These are phyloP conservation scores for Leptobrachium ailaonicum DNA, from an alignment of 2,113 vertebrate genomes.

Conservation along the genomic window DNA sequence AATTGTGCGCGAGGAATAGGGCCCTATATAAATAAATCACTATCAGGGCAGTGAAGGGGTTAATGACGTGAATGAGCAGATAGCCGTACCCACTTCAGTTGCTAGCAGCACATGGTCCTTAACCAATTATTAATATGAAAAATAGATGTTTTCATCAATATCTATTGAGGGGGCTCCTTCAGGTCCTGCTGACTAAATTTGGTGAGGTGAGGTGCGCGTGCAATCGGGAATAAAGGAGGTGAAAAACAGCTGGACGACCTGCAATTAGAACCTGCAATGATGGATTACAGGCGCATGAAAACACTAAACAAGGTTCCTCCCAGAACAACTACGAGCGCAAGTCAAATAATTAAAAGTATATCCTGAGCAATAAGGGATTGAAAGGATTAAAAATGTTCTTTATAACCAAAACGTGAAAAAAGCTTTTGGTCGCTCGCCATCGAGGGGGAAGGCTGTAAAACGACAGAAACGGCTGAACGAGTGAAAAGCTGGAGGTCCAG, in stretches of 20 bases:
- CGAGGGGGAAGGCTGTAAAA: background rate
- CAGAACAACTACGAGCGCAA: constrained; percentile 23
- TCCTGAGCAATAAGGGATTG: constrained; percentile 25
- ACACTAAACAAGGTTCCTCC: constrained; percentile 20
- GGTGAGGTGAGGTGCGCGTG: background rate
- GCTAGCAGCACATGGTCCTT: too few species aligned
- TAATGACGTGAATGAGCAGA: too few species aligned
- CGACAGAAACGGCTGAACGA: too few species aligned
- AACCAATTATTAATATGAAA: too few species aligned
- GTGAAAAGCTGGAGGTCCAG: too few species aligned
- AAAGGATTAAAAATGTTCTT: constrained; percentile 26
- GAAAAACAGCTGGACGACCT: constrained; percentile 28
- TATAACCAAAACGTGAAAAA: constrained; percentile 26
- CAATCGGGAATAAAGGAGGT: constrained; percentile 8
- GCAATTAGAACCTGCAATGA: constrained; percentile 38
- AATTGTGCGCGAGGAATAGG: too few species aligned
- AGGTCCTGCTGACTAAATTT: background rate
- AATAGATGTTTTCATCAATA: too few species aligned
- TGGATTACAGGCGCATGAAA: constrained; percentile 23
- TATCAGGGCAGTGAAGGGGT: too few species aligned
- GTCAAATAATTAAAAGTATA: constrained; percentile 38
- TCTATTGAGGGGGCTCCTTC: background rate
- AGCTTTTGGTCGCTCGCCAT: constrained; percentile 7
- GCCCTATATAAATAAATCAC: too few species aligned
- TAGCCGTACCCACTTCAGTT: too few species aligned